Evolutionary conservation across 2,113 vertebrate genomes (phyloP).

Genomic region (Lophura nycthemera): DNA sequence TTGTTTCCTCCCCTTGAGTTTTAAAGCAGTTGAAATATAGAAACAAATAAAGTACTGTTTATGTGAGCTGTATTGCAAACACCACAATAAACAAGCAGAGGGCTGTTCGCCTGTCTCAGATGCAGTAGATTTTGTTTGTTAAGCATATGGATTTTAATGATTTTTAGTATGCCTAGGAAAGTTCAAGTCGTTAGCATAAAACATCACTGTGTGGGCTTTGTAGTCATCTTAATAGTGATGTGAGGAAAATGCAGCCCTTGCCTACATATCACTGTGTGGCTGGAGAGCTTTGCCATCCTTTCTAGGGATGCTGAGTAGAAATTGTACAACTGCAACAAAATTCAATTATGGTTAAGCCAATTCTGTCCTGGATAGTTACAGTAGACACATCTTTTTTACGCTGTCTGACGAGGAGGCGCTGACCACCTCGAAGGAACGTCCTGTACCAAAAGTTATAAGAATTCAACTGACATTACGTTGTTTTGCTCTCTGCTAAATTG

Average conservation of each 20-base stretch:
- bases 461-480: neutral
- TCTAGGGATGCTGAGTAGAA: neutral
- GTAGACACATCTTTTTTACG: neutral
- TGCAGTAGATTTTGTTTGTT: neutral
- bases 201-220: neutral
- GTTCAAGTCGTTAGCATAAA: neutral
- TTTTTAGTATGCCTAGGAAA: neutral
- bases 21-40: neutral
- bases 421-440: neutral
- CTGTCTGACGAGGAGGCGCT: neutral
- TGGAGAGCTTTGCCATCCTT: neutral
- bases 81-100: neutral
- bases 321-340: neutral
- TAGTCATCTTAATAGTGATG: neutral
- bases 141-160: neutral
- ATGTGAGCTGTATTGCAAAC: neutral
- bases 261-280: accelerated
- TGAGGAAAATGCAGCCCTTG: neutral
- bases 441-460: neutral
- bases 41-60: neutral
- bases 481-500: neutral
- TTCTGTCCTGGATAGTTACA: neutral
- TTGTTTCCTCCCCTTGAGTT: neutral
- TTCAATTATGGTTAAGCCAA: neutral
- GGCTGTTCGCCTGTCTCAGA: neutral